Percentiles rank a stretch among this genome's conserved stretches.
These are phyloP conservation scores for Eupithecia insigniata DNA, from an alignment of 2,888 invertebrate genomes.

Conservation along the genomic window DNA sequence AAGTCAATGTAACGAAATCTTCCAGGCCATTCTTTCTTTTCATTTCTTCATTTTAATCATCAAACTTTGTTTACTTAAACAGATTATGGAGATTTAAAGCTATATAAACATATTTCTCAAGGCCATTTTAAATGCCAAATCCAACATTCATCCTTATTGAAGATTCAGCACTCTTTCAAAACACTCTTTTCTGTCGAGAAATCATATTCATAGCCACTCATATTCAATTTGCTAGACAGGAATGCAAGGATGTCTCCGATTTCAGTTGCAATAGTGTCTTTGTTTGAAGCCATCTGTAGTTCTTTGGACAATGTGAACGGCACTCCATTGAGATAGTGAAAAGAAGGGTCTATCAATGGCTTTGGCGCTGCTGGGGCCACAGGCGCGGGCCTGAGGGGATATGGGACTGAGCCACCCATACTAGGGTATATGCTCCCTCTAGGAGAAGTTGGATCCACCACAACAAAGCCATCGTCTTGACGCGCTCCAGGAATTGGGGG, in stretches of 20 bases:
- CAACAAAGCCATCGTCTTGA: slow-evolving; percentile 73
- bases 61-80: not conserved
- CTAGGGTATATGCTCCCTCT: slow-evolving; percentile 68
- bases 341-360: slow-evolving; percentile 59
- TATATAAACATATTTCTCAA: not conserved
- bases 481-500: slow-evolving; percentile 77
- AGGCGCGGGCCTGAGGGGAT: slow-evolving; percentile 68
- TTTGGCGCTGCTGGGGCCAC: slow-evolving; percentile 55
- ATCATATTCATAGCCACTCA: slow-evolving; percentile 77
- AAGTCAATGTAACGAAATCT: not conserved
- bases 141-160: not conserved
- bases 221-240: slow-evolving; percentile 74
- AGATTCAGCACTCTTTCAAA: slow-evolving; percentile 71
- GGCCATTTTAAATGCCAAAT: slow-evolving; percentile 1
- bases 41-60: not conserved
- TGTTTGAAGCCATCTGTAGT: slow-evolving; percentile 74
- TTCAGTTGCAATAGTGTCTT: slow-evolving; percentile 78
- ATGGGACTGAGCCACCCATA: slow-evolving; percentile 59
- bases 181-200: slow-evolving; percentile 83
- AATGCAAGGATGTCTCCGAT: slow-evolving; percentile 81
- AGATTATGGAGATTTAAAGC: not conserved
- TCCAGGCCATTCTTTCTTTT: not conserved
- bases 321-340: slow-evolving; percentile 82
- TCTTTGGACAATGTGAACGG: slow-evolving; percentile 81
- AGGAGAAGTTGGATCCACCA: slow-evolving; percentile 63